Evolutionary conservation across 2,888 invertebrate species (phyloP).

Genomic region (Vannuccia rotundouncinata): DNA sequence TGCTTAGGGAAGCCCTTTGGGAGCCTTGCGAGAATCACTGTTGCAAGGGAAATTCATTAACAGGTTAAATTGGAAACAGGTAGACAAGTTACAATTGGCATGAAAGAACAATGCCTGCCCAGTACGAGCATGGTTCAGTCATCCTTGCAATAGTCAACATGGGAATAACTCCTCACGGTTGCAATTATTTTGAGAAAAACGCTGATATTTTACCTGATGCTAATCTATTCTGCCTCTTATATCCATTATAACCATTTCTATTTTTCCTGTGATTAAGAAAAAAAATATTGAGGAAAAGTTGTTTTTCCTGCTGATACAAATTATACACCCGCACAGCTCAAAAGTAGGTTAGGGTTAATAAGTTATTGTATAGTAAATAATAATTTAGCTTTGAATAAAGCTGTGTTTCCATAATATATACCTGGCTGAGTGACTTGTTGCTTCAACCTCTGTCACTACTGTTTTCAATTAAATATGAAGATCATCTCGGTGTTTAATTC

Average conservation of each 20-base stretch:
- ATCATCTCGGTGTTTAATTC: slow-evolving; percentile 5
- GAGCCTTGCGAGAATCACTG: background rate
- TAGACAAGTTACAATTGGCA: slow-evolving; percentile 1
- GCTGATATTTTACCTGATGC: slow-evolving; percentile 9
- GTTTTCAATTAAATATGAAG: slow-evolving; percentile 9
- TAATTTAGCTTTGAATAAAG: too few species aligned
- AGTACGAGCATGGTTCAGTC: background rate
- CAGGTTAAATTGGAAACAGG: background rate
- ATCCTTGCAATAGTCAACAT: slow-evolving; percentile 5
- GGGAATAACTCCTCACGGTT: slow-evolving; percentile 15
- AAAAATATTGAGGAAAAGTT: background rate
- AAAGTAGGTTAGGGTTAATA: background rate
- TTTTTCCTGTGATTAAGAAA: background rate
- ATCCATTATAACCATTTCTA: background rate
- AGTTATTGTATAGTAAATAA: too few species aligned
- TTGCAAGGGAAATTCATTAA: slow-evolving; percentile 6
- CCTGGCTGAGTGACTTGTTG: background rate
- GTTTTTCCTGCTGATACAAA: background rate
- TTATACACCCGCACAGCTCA: background rate
- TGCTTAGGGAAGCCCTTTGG: background rate
- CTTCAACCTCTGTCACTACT: background rate
- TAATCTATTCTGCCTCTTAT: background rate
- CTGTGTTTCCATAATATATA: background rate
- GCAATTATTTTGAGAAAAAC: background rate
- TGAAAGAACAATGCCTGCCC: slow-evolving; percentile 20